Evolutionary conservation across 2,888 invertebrate genomes (phyloP), one percentile per base, ranked within the genome.

Genomic region (Prenolepis imparis): DNA sequence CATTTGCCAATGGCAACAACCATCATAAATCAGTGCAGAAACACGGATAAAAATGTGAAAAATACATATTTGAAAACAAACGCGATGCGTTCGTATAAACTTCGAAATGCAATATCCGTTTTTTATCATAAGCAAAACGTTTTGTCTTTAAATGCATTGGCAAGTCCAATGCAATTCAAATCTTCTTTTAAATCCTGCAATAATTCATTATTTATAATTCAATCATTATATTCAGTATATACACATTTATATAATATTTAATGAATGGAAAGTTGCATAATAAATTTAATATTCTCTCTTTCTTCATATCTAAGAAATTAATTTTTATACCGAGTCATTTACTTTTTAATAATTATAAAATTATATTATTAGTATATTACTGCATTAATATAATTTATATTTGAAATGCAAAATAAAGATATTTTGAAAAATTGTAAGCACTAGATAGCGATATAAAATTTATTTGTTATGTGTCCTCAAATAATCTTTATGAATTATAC

Each of bases 31-130:
- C n/a, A 39, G 11, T 1, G 12, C 24, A 32, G 21, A 70, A 59
- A 57, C 41, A 66, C 24, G n/a, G 55, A 77, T 57, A 41, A 66
- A 44, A 68, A 68, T 41, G 18, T 12, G 24, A 61, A 59, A 70
- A 70, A 70, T 36, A n/a, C 59, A 41, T 59, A 59, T 44, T 80
- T 36, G 24, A 9, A 1, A 18, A 39, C 52, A 28, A 32, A 48
- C 39, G 32, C 24, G 0, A 5, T 28, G n/a, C 1, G 12, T 28
- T 52, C 32, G 24, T 44, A 24, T 32, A 32, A n/a, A 6, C 63
- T 9, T 44, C 74, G n/a, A 32, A 44, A 12, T 32, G 32, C 6
- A 15, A 52, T 28, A 75, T 39, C 18, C 1, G 28, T 8, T 57
- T 59, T 59, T 44, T 59, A 21, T 12, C 21, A 21, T 15, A 0